phyloP scores from a whole-genome alignment of 2,113 vertebrate species.

The Columba janthina region DNA sequence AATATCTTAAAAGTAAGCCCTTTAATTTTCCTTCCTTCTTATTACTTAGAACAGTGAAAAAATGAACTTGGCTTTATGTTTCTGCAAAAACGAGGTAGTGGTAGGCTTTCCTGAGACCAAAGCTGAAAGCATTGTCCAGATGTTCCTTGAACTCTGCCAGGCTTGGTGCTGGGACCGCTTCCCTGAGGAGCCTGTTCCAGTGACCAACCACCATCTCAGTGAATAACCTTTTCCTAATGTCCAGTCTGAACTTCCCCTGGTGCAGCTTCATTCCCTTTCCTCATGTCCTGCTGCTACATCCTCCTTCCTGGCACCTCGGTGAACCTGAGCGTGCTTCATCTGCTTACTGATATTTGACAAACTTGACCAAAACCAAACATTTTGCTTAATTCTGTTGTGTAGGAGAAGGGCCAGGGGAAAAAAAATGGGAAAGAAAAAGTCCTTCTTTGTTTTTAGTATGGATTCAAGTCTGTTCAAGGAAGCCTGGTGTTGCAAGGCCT shows the following conservation, averaged over 20 bases:
- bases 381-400: background rate
- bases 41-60: background rate
- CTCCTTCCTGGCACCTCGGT: background rate
- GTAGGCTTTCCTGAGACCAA: background rate
- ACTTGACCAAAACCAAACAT: background rate
- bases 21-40: background rate
- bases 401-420: background rate
- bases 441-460: background rate
- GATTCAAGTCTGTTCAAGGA: background rate
- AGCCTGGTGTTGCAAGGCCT: background rate
- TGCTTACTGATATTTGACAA: background rate
- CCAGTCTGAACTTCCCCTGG: too few relatives aligned
- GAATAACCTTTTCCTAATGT: too few relatives aligned
- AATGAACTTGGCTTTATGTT: background rate
- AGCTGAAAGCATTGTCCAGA: background rate
- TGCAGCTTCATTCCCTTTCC: too few relatives aligned
- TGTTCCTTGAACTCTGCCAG: too few relatives aligned
- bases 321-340: background rate
- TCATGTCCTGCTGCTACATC: too few relatives aligned
- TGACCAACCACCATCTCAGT: too few relatives aligned
- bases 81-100: background rate
- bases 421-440: background rate
- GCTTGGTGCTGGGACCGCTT: too few relatives aligned
- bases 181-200: too few relatives aligned
- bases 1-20: background rate